These are phyloP conservation scores for Chrysolina americana DNA, from an alignment of 2,888 invertebrate species.

Conservation along the genomic window DNA sequence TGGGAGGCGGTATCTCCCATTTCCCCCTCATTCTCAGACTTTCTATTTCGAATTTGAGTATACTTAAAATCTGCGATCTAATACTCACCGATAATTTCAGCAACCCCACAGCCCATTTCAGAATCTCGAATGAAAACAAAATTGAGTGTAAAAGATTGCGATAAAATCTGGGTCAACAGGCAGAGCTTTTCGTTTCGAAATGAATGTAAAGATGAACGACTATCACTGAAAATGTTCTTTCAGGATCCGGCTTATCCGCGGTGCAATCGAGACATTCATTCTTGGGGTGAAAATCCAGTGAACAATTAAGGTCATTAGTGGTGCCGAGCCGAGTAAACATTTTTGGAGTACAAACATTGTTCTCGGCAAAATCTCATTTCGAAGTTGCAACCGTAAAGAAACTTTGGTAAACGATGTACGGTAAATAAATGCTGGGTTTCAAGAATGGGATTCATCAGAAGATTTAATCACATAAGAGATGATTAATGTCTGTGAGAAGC, in stretches of 20 bases:
- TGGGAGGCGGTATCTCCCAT: not conserved
- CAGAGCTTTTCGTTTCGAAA: constrained; percentile 28
- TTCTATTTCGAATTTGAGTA: not conserved
- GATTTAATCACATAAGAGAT: not conserved
- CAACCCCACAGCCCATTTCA: not conserved
- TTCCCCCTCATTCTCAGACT: not conserved
- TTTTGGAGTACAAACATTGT: constrained; percentile 23
- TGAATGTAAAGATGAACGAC: constrained; percentile 44
- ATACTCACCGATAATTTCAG: constrained; percentile 13
- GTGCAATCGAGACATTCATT: constrained; percentile 23
- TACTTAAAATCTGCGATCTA: not conserved
- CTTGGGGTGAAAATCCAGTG: constrained; percentile 7
- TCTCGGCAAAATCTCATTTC: constrained; percentile 20
- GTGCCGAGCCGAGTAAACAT: constrained; percentile 21
- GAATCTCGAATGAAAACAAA: constrained; percentile 16
- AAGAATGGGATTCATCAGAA: constrained; percentile 8
- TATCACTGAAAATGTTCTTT: constrained; percentile 33
- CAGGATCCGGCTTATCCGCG: constrained; percentile 27
- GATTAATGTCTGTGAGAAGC: not conserved
- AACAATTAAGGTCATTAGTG: constrained; percentile 25
- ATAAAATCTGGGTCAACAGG: constrained; percentile 25
- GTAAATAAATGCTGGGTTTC: constrained; percentile 29
- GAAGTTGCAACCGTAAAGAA: constrained; percentile 22
- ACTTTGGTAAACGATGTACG: constrained; percentile 39
- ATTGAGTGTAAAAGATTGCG: constrained; percentile 25